Conservation (phyloP, 2,797 vertebrate genomes). For the Holocentrus rufus region DNA sequence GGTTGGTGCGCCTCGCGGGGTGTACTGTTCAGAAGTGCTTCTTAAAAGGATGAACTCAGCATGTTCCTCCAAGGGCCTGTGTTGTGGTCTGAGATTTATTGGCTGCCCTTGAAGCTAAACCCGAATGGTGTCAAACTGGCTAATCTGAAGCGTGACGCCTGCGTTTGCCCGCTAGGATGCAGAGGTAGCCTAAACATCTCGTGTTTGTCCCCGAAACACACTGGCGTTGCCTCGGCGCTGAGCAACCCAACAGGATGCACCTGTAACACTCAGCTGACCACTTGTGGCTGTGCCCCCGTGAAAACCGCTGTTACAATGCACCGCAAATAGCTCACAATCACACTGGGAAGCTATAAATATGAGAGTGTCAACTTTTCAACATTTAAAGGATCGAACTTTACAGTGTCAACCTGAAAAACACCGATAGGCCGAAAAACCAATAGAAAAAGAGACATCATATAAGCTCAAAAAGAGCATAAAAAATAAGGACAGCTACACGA, state of each 20-base stretch:
- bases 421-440: background rate
- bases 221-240: slow-evolving; percentile 29
- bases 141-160: background rate
- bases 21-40: background rate
- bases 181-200: slow-evolving; percentile 9
- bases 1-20: too few species aligned
- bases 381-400: slow-evolving; percentile 1
- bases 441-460: slow-evolving; percentile 27
- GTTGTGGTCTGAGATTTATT: slow-evolving; percentile 1
- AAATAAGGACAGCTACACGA: slow-evolving; percentile 34
- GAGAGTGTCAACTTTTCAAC: background rate
- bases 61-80: background rate
- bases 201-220: slow-evolving; percentile 28
- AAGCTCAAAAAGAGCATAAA: slow-evolving; percentile 36
- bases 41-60: slow-evolving; percentile 1
- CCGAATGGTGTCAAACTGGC: background rate
- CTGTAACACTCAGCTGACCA: slow-evolving; percentile 41
- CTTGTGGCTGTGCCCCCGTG: slow-evolving; percentile 13
- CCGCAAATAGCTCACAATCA: slow-evolving; percentile 37
- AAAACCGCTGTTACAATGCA: slow-evolving; percentile 31
- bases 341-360: slow-evolving; percentile 16
- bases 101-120: background rate
- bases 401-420: slow-evolving; percentile 5
- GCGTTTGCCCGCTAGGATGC: background rate
- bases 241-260: slow-evolving; percentile 50